Evolutionary conservation across 2,113 vertebrate genomes (phyloP).

Genomic region (Eubucco bourcierii): DNA sequence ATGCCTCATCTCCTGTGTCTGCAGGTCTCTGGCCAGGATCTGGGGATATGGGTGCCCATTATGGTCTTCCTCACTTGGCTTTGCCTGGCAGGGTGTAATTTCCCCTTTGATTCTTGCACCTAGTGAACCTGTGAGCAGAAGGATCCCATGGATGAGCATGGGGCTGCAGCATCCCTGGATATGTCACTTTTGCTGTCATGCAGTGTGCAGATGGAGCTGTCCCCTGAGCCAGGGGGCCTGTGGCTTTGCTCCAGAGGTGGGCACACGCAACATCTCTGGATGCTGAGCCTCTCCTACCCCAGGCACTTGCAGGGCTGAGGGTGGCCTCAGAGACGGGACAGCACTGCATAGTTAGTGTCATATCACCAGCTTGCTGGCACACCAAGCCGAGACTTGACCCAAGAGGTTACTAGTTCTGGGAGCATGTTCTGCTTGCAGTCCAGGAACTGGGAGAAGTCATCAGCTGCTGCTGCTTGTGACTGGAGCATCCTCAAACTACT

Average conservation of each 20-base stretch:
- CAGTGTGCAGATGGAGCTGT: accelerated
- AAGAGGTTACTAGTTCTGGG: background rate
- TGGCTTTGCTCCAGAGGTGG: background rate
- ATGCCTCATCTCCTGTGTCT: background rate
- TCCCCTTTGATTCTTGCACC: background rate
- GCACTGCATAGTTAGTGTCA: background rate
- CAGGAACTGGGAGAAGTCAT: background rate
- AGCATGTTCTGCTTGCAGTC: background rate
- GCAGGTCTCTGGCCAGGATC: background rate
- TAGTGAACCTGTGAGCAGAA: accelerated
- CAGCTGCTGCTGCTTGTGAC: background rate
- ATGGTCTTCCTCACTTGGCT: background rate
- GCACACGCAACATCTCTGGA: background rate
- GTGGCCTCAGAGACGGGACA: background rate
- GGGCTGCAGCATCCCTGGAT: accelerated
- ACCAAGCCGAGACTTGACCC: accelerated
- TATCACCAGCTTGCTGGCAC: background rate
- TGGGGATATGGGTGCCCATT: background rate
- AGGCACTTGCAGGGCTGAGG: background rate
- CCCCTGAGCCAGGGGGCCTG: background rate
- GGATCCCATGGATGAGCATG: background rate
- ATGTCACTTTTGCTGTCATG: accelerated
- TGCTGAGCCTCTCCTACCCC: accelerated
- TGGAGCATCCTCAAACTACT: accelerated
- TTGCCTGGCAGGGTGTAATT: background rate